These are phyloP conservation scores for Pithys albifrons DNA, from an alignment of 2,113 vertebrate genomes.

Conservation along the genomic window DNA sequence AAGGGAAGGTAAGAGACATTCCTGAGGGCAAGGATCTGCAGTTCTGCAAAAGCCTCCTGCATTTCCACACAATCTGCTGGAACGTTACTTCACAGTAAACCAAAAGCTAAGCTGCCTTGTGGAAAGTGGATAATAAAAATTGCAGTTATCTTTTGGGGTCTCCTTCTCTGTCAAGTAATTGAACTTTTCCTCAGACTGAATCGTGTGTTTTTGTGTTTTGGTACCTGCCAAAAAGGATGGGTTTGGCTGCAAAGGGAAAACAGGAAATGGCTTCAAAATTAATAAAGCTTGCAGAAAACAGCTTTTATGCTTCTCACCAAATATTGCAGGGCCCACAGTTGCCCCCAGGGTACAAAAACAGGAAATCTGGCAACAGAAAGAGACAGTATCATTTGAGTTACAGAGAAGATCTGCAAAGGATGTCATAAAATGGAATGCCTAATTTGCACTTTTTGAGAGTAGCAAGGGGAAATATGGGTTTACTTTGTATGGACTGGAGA, in stretches of 20 bases:
- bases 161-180: neutral
- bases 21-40: neutral
- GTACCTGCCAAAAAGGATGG: conserved; percentile 58
- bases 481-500: neutral
- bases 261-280: conserved; percentile 70
- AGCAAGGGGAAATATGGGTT: neutral
- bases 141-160: neutral
- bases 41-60: neutral
- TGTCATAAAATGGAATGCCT: neutral
- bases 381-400: neutral
- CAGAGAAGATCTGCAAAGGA: neutral
- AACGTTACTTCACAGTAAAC: neutral
- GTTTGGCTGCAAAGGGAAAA: conserved; percentile 59
- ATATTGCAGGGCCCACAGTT: neutral
- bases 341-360: neutral
- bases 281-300: conserved; percentile 66
- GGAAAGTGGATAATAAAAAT: neutral
- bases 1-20: neutral
- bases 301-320: conserved; percentile 27
- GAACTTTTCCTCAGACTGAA: neutral
- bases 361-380: neutral
- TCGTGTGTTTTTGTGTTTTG: neutral
- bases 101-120: neutral
- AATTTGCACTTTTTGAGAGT: neutral
- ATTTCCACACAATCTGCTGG: neutral